Percentiles rank a stretch among this genome's conserved stretches.
phyloP scores from a whole-genome alignment of 1,140 invertebrate genomes.

The Eurosta solidaginis region DNA sequence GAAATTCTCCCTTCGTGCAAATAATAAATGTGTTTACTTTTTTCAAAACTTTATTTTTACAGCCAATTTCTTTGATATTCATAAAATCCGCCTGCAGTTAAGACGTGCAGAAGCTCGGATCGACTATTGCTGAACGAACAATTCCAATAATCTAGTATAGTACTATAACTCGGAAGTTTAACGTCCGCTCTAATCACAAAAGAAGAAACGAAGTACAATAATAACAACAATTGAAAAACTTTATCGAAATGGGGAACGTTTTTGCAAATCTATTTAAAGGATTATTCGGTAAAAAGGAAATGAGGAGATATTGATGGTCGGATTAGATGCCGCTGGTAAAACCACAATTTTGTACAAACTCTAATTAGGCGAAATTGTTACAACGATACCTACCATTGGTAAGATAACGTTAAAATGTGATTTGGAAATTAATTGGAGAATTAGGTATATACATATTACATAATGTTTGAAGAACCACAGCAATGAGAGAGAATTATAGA shows the following conservation, averaged over 20 bases:
- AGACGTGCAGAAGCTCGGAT: slow-evolving; percentile 19
- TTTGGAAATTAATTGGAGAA: neutral
- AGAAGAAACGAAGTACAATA: neutral
- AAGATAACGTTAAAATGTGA: slow-evolving; percentile 61
- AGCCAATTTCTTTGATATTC: slow-evolving; percentile 18
- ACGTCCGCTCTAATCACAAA: no score
- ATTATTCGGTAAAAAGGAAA: slow-evolving; percentile 97
- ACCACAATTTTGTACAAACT: slow-evolving; percentile 99
- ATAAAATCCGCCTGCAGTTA: neutral
- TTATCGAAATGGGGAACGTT: slow-evolving; percentile 78
- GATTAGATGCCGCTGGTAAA: slow-evolving; percentile 98
- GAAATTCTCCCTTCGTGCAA: no score
- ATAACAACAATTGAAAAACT: slow-evolving; percentile 35
- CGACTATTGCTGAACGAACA: neutral
- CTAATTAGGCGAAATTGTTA: slow-evolving; percentile 99
- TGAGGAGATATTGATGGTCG: slow-evolving; percentile 98
- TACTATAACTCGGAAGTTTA: neutral
- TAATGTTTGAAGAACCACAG: no score
- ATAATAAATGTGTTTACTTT: neutral
- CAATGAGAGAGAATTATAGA: no score
- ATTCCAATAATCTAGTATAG: slow-evolving; percentile 32
- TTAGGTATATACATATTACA: neutral
- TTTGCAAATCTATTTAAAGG: slow-evolving; percentile 89
- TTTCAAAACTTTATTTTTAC: neutral
- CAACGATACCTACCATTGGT: slow-evolving; percentile 99